A percentile compares a stretch with the other conserved stretches of the same genome.
Conservation (phyloP, 2,888 invertebrate genomes). For the Drosophila eohydei region DNA sequence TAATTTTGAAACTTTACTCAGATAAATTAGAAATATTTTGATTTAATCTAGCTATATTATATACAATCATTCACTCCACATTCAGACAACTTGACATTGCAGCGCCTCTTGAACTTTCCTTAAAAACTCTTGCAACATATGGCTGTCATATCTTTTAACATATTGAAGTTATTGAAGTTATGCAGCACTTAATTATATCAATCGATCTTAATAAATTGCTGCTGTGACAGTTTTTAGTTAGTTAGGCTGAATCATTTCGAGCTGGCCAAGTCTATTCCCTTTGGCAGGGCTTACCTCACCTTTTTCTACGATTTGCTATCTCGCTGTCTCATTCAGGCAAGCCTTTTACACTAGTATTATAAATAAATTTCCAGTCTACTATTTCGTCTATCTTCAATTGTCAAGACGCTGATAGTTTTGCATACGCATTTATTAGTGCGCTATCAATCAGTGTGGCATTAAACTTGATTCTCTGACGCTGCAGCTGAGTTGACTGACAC, state of each 20-base stretch:
- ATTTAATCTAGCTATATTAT: no score
- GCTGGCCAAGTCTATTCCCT: not conserved
- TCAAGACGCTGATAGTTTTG: not conserved
- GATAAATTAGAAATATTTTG: no score
- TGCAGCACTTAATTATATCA: not conserved
- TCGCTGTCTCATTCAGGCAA: no score
- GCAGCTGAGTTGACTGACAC: constrained; percentile 62
- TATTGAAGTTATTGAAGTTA: not conserved
- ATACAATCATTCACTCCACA: no score
- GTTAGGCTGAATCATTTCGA: not conserved
- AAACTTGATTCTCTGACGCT: constrained; percentile 34
- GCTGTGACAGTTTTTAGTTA: not conserved
- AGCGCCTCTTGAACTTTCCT: not conserved
- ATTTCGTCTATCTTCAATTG: constrained; percentile 2
- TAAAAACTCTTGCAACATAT: not conserved
- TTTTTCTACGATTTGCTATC: not conserved
- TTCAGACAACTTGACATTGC: no score
- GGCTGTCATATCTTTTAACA: not conserved
- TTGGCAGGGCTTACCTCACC: not conserved
- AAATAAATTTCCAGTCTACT: not conserved
- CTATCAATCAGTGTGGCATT: constrained; percentile 52
- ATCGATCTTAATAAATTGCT: not conserved
- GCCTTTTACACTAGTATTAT: no score
- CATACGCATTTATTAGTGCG: constrained; percentile 32
- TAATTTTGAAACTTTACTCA: no score